Percentiles rank a stretch among this genome's conserved stretches.
Evolutionary conservation across 2,797 vertebrate genomes (phyloP).

Genomic region (Onychomys torridus): DNA sequence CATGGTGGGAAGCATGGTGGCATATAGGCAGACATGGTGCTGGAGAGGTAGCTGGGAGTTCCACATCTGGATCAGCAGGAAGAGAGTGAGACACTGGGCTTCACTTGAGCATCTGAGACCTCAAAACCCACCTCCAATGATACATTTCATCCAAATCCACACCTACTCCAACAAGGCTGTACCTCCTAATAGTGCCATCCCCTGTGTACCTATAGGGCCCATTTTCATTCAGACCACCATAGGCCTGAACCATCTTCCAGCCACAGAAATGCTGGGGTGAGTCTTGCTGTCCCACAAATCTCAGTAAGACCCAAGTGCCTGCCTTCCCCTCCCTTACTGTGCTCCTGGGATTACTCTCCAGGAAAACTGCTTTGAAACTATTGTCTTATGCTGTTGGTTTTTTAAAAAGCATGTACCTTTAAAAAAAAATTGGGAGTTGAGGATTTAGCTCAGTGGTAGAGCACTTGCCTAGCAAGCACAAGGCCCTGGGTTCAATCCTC

Average conservation of each 20-base stretch:
- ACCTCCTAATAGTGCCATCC: background rate
- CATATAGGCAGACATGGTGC: too few relatives aligned
- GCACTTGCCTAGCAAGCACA: too few relatives aligned
- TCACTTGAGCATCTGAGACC: background rate
- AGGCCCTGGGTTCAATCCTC: too few relatives aligned
- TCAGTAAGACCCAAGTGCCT: background rate
- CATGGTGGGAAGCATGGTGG: too few relatives aligned
- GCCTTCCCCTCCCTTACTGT: too few relatives aligned
- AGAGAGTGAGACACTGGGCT: background rate
- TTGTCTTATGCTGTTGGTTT: too few relatives aligned
- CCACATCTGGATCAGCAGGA: background rate
- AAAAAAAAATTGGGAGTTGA: too few relatives aligned
- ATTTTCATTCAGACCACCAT: background rate
- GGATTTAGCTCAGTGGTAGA: too few relatives aligned
- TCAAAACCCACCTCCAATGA: background rate
- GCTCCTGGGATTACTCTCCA: background rate
- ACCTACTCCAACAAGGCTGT: too few relatives aligned
- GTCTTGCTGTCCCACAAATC: background rate
- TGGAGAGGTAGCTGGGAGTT: background rate
- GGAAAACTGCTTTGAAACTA: background rate
- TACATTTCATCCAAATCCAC: background rate
- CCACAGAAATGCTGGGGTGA: background rate
- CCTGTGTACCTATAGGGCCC: background rate
- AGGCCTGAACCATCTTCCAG: background rate
- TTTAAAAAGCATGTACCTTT: too few relatives aligned